A percentile compares a stretch with the other conserved stretches of the same genome.
These are phyloP conservation scores for Tragelaphus eurycerus DNA, from an alignment of 2,797 vertebrate genomes.

Conservation along the genomic window DNA sequence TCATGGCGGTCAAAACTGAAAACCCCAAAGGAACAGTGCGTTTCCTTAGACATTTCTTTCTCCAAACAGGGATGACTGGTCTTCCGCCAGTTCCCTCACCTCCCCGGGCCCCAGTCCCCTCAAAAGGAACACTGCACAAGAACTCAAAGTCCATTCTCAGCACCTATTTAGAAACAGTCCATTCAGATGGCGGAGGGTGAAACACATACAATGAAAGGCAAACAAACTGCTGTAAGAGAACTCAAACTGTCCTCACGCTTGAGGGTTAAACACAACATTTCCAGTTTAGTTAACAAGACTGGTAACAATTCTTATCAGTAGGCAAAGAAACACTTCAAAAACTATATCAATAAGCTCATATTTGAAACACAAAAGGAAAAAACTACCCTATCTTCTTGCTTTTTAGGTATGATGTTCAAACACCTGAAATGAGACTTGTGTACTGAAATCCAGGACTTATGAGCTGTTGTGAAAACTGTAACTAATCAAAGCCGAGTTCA, in stretches of 20 bases:
- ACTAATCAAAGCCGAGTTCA: neutral
- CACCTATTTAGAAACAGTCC: conserved; percentile 69
- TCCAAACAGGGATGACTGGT: neutral
- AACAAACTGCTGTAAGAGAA: neutral
- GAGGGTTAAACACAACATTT: neutral
- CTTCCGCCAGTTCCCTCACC: neutral
- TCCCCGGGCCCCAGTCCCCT: neutral
- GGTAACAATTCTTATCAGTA: neutral
- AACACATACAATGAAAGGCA: conserved; percentile 44
- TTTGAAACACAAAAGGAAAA: neutral
- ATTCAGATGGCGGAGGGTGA: conserved; percentile 59
- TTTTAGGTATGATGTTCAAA: neutral
- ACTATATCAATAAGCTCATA: neutral
- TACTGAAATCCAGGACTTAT: neutral
- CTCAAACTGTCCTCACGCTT: neutral
- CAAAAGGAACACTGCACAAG: conserved; percentile 54
- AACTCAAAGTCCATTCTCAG: conserved; percentile 80
- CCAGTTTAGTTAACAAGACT: neutral
- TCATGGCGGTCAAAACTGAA: neutral
- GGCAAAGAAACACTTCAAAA: neutral
- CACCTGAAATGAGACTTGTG: neutral
- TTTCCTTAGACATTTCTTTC: neutral
- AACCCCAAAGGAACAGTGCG: neutral
- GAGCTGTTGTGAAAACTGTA: neutral
- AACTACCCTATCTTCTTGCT: neutral